Conservation (phyloP, 2,888 invertebrate species). For the Sericinus montela region DNA sequence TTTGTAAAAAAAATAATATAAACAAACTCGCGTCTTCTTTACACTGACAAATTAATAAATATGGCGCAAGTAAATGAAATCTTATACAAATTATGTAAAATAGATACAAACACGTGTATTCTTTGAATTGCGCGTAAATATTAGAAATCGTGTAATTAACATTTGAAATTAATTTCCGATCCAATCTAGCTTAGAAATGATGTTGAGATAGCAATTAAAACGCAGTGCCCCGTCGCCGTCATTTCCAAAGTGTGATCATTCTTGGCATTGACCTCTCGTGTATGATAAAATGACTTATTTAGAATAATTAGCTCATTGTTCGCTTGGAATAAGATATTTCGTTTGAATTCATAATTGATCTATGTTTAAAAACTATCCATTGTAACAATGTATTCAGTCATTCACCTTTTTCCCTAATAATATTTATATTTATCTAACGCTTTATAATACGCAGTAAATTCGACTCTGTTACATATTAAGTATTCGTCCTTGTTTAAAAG, state of each 20-base stretch:
- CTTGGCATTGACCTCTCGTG: constrained; percentile 11
- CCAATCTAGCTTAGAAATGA: not conserved
- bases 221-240: not conserved
- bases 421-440: constrained; percentile 3
- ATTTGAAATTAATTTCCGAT: constrained; percentile 5
- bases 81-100: not conserved
- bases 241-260: constrained; percentile 10
- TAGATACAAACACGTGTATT: not conserved
- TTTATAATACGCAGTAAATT: not conserved
- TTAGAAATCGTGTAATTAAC: not conserved
- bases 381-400: constrained; percentile 8
- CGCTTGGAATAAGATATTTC: constrained; percentile 1
- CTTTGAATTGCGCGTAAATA: constrained; percentile 1
- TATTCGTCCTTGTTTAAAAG: too few relatives aligned
- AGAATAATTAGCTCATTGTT: constrained; percentile 1
- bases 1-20: too few relatives aligned
- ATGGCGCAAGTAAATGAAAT: too few relatives aligned
- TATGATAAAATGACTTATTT: constrained; percentile 9
- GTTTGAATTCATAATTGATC: constrained; percentile 10
- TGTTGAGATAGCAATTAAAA: constrained; percentile 1
- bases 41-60: too few relatives aligned
- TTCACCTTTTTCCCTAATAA: constrained; percentile 9
- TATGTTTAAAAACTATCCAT: constrained; percentile 11
- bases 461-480: not conserved
- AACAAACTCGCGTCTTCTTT: too few relatives aligned